phyloP scores from a whole-genome alignment of 1,140 invertebrate genomes.

The Gonioctena quinquepunctata region DNA sequence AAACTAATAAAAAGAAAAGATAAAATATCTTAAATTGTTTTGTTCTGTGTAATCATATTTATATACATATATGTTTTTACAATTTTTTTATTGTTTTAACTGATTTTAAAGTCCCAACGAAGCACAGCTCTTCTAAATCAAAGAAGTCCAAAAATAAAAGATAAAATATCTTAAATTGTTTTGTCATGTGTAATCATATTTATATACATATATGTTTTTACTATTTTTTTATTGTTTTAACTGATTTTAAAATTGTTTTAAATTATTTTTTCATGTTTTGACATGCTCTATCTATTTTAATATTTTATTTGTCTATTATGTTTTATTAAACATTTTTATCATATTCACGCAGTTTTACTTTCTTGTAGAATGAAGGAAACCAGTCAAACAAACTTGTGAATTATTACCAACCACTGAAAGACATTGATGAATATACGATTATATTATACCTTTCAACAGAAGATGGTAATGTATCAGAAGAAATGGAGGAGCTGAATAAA shows the following conservation, averaged over 20 bases:
- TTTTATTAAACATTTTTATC: not conserved
- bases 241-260: too few species aligned
- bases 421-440: slow-evolving; percentile 21
- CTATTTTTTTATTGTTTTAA: not conserved
- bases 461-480: slow-evolving; percentile 34
- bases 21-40: not conserved
- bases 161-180: not conserved
- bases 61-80: not conserved
- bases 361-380: not conserved
- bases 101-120: not conserved
- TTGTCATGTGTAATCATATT: not conserved
- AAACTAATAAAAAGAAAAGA: not conserved
- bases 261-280: too few species aligned
- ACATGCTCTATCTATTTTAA: too few species aligned
- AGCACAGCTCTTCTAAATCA: not conserved
- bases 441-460: slow-evolving; percentile 43
- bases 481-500: slow-evolving; percentile 35
- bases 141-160: not conserved
- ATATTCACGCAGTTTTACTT: not conserved
- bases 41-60: not conserved
- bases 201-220: not conserved
- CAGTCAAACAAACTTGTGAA: not conserved
- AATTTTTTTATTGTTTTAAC: not conserved
- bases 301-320: too few species aligned
- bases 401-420: not conserved